A percentile compares a stretch with the other conserved stretches of the same genome.
Conservation (phyloP, 2,113 vertebrate genomes). For the Genyomyrus donnyi region DNA sequence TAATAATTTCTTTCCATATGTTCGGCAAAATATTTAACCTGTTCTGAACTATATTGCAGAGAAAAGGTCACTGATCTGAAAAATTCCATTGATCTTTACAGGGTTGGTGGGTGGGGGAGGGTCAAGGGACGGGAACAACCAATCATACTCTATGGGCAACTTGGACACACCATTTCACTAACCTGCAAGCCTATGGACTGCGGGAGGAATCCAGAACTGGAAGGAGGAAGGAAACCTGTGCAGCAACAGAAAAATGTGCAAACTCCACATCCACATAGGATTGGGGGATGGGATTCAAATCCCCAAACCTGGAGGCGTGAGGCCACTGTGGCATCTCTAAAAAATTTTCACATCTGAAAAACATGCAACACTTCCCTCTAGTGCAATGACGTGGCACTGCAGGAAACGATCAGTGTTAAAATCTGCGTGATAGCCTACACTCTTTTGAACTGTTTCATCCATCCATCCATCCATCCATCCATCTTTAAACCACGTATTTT, state of each 20-base stretch:
- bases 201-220: background rate
- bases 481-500: background rate
- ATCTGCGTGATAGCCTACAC: background rate
- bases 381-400: background rate
- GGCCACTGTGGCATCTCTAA: background rate
- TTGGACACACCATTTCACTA: background rate
- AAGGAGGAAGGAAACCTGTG: background rate
- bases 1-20: background rate
- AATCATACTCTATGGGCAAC: background rate
- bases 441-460: background rate
- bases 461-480: background rate
- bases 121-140: background rate
- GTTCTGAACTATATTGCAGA: background rate
- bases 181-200: background rate
- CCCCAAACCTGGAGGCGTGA: background rate
- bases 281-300: background rate
- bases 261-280: background rate
- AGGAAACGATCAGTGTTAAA: background rate
- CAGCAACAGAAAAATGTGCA: background rate
- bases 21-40: background rate
- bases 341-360: background rate
- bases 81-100: background rate
- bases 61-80: background rate
- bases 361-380: constrained; percentile 3
- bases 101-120: background rate